phyloP scores from a whole-genome alignment of 2,888 invertebrate genomes.

The Neoaliturus tenellus region DNA sequence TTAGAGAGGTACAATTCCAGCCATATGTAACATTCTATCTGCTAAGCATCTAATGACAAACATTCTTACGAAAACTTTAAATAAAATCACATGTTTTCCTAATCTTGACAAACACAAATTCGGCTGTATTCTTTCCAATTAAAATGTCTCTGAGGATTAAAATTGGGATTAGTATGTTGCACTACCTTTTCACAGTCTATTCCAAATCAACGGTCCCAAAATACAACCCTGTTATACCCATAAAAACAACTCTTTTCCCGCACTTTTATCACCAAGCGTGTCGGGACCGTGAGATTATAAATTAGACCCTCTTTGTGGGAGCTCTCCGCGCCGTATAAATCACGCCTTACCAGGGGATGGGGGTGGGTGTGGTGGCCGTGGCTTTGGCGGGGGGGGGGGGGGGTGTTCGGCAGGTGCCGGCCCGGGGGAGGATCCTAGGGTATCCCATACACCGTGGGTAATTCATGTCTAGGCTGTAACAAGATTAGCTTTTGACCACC shows the following conservation, averaged over 20 bases:
- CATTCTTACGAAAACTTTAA: too few relatives aligned
- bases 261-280: conserved; percentile 38
- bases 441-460: background rate
- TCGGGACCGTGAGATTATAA: conserved; percentile 41
- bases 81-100: too few relatives aligned
- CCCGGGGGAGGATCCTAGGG: background rate
- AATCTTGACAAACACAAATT: too few relatives aligned
- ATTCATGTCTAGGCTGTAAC: background rate
- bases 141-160: too few relatives aligned
- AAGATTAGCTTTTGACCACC: background rate
- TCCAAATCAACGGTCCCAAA: background rate
- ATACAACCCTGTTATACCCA: background rate
- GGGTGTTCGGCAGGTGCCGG: conserved; percentile 11
- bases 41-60: too few relatives aligned
- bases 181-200: too few relatives aligned
- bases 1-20: too few relatives aligned
- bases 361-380: background rate
- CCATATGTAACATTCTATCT: too few relatives aligned
- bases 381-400: background rate
- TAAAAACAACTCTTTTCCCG: background rate
- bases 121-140: too few relatives aligned
- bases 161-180: too few relatives aligned
- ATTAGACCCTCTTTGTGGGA: conserved; percentile 34
- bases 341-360: background rate
- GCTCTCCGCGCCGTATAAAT: conserved; percentile 44